Conservation (phyloP, 2,113 vertebrate species). For the Chrysochloris asiatica region DNA sequence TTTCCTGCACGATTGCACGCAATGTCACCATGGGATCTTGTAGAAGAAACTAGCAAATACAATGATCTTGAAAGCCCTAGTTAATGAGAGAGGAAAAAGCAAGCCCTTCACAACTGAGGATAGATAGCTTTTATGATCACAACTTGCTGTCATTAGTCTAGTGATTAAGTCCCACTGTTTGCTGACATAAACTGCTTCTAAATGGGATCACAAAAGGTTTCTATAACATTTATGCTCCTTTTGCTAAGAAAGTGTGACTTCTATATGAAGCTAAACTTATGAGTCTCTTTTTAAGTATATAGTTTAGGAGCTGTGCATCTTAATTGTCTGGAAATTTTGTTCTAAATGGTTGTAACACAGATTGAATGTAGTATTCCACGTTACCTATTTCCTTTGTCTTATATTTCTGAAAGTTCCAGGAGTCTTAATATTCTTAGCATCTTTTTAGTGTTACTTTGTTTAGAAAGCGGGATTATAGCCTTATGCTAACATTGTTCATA, state of each 20-base stretch:
- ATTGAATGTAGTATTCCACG: conserved; percentile 2
- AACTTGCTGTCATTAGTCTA: conserved; percentile 51
- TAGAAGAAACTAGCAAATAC: conserved; percentile 42
- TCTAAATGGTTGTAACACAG: conserved; percentile 41
- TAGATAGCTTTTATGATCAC: conserved; percentile 56
- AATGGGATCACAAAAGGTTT: conserved; percentile 59
- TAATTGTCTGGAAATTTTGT: conserved; percentile 42
- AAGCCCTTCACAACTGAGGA: conserved; percentile 37
- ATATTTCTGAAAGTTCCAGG: conserved; percentile 30
- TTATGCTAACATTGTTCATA: conserved; percentile 1
- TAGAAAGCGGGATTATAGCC: background rate
- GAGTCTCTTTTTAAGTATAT: conserved; percentile 27
- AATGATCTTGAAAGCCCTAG: conserved; percentile 49
- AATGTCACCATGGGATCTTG: background rate
- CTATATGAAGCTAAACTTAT: conserved; percentile 14
- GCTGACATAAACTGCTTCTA: conserved; percentile 48
- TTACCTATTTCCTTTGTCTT: conserved; percentile 45
- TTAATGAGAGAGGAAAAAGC: conserved; percentile 43
- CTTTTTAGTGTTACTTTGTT: conserved; percentile 42
- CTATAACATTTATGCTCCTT: conserved; percentile 26
- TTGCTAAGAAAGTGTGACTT: conserved; percentile 18
- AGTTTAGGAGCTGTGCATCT: conserved; percentile 17
- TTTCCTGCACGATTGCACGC: conserved; percentile 27
- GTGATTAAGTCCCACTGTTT: conserved; percentile 56
- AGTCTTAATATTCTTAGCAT: background rate